Evolutionary conservation across 2,888 invertebrate species (phyloP), one percentile per base, ranked within the genome.

Genomic region (Stenotaenia linearis): DNA sequence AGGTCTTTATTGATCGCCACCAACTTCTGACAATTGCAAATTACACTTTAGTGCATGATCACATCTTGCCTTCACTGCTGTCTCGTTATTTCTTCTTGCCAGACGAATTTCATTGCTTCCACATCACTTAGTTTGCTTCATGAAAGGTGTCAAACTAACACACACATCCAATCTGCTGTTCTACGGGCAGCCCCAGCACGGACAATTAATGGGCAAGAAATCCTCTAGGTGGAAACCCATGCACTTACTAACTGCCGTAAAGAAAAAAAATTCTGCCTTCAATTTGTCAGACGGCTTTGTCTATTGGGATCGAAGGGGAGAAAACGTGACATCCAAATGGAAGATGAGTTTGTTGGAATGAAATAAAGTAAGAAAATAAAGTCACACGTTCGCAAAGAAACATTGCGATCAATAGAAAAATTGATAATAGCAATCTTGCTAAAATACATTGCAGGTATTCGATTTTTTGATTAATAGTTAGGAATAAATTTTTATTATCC

Each of bases 41-140:
- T 69, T 69, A 28, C 25, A 28, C 69, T 69, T 50, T 69, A 69
- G 9, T 69, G 28, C 69, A 69, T 69, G 23, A 23, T 28, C 69
- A 23, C 69, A 69, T 69, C 28, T 28, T 69, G 69, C 50, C 50
- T n/a, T 18, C 18, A n/a, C 69, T 69, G 69, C 69, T 69, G 69
- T 28, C 69, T 69, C 69, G 69, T 69, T 69, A 69, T 69, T 69
- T 69, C 69, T 69, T 69, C 69, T 15, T 69, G 69, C 25, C 69
- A 69, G 25, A 69, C 69, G 69, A 69, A 69, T 69, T 69, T 69
- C 69, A 69, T 69, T 69, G 69, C 69, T 69, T 69, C 69, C 69
- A 69, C 69, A 69, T 69, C 69, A 69, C 69, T 69, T 69, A 69
- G 69, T 69, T 69, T 69, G 50, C 69, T 28, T 28, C 25, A 25